Base-by-base conservation (phyloP, 1,140 invertebrate species). In the Amphibalanus amphitrite region DNA sequence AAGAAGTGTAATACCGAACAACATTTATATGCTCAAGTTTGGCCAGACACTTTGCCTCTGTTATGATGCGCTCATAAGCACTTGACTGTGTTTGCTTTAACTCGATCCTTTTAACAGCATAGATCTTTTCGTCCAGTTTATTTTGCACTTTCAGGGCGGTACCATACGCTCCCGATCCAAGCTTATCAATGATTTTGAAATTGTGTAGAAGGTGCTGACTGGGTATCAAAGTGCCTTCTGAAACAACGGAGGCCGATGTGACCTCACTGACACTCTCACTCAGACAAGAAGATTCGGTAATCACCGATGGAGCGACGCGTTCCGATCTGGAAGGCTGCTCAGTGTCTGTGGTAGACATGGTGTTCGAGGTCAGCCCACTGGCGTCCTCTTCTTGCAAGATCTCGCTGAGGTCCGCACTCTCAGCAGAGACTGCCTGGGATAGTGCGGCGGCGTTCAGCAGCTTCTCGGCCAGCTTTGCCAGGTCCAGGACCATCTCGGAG, bases 11-110 rank as follows among this genome's bases (percentile, higher is more conserved):
- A 81, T 98, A 98, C 6, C 95, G 84, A 0, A 99, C 96, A 28
- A 99, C 93, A 84, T 98, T 98, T 81, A 98, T 95, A 82, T 99
- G 96, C 81, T 97, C 95, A 17, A 98, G 82, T 69, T 92, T 83
- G 0, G 95, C 98, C 0, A 99, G 81, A 4, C 98, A 79, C 82
- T 97, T 96, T 0, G 98, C 95, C 83, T 99, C 97, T 47, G 93
- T 82, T 0, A 89, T 94, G 72, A 98, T 97, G 82, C 96, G 97
- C 78, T 87, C 90, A 78, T 93, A 94, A 3, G 95, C 79, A 71
- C 88, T 85, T 65, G 90, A 90, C 78, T 89, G 94, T 69, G 88
- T 88, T 0, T 90, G 89, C 79, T 95, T 92, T 25, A 98, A 79
- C 74, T 89, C 84, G 71, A 98, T 96, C 70, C 91, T 84, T 82